Base-by-base conservation (phyloP, 2,113 vertebrate species). In the Pseudopipra pipra region DNA sequence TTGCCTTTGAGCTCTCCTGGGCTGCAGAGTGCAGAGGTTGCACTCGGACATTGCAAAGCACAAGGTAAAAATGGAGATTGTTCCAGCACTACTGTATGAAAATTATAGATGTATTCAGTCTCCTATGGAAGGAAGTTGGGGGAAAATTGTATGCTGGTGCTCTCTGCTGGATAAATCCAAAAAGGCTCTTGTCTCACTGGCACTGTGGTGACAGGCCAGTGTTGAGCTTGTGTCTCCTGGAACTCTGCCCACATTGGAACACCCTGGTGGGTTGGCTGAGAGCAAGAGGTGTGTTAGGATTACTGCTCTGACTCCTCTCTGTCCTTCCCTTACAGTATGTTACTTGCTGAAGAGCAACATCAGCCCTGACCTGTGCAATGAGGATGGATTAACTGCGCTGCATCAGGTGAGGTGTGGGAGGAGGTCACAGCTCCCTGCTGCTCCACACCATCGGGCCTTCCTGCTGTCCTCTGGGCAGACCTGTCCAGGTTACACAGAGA, bases 311-410 rank as follows among this genome's bases (percentile, higher is more conserved):
- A 96, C 93, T 86, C 85, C 84, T 25, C 65, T 91, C 66, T 61
- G 17, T 92, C 75, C 93, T 59, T 96, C 75, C 97, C 89, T 98
- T 97, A 35, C 98, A 99, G 99, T 99, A 25, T 98, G 99, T 71
- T 99, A 99, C 97, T 96, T 99, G 97, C 98, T 99, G 97, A 99
- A 99, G 98, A 99, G 98, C 77, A 99, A 98, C 71, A 98, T 99
- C 95, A 99, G 98, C 96, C 99, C 99, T 6, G 99, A 99, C 96
- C 98, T 99, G 91, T 99, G 99, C 97, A 99, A 99, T 3, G 99
- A 99, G 96, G 99, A 99, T 4, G 99, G 99, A 86, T 98, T 99
- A 89, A 99, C 99, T 9, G 99, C 99, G 59, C 98, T 99, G 96
- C 99, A 99, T 95, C 99, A 99, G 99, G 99, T 99, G 97, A 98